phyloP scores from a whole-genome alignment of 1,140 invertebrate species.

The Tribolium castaneum region DNA sequence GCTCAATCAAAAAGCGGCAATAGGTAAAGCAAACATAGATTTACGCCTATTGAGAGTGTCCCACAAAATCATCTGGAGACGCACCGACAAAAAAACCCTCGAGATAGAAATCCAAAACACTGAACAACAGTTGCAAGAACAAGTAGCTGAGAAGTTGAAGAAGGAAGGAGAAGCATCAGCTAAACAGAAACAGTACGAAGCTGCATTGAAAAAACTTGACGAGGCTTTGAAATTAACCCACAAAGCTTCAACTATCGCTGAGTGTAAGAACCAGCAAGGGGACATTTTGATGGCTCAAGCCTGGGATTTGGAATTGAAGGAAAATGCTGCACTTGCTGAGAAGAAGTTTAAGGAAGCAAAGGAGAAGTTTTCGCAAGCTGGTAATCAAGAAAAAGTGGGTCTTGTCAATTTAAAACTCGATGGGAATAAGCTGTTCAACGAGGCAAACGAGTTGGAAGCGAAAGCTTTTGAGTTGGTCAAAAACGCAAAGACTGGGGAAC shows the following conservation, averaged over 20 bases:
- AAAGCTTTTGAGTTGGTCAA: not conserved
- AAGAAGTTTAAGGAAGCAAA: not conserved
- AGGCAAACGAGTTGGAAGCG: not conserved
- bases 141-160: not conserved
- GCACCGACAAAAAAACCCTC: no score
- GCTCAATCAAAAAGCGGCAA: not conserved
- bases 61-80: not conserved
- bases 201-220: not conserved
- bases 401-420: not conserved
- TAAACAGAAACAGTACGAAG: not conserved
- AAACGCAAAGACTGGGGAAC: not conserved
- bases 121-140: not conserved
- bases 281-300: not conserved
- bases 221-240: not conserved
- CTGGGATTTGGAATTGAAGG: not conserved
- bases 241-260: not conserved
- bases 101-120: not conserved
- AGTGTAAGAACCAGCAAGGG: not conserved
- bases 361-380: not conserved
- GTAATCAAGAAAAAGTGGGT: not conserved
- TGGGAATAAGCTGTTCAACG: not conserved
- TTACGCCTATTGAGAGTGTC: not conserved
- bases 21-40: not conserved
- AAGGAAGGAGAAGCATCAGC: not conserved
- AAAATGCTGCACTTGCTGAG: not conserved